Conservation (phyloP, 2,797 vertebrate genomes). For the Enteromius radiatus region DNA sequence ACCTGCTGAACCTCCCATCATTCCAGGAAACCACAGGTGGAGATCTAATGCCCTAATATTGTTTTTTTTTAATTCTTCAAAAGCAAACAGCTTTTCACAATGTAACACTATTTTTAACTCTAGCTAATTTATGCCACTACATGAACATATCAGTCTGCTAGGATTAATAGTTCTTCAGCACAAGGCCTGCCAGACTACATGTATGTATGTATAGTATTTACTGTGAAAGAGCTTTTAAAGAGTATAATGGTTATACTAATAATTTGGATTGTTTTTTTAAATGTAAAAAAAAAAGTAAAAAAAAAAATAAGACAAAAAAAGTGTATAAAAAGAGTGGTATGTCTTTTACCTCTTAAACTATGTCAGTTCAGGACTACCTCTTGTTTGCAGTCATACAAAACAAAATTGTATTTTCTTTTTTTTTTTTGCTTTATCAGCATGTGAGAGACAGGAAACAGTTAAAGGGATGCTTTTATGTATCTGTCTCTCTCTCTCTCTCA, state of each 20-base stretch:
- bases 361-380: neutral
- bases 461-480: neutral
- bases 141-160: neutral
- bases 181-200: neutral
- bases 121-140: neutral
- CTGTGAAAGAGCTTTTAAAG: neutral
- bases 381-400: slow-evolving; percentile 6
- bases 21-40: neutral
- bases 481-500: neutral
- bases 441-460: slow-evolving; percentile 2
- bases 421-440: slow-evolving; percentile 5
- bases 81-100: neutral
- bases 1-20: slow-evolving; percentile 26
- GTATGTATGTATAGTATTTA: neutral
- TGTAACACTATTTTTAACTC: neutral
- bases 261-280: neutral
- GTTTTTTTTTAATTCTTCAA: slow-evolving; percentile 13
- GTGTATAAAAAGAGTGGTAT: neutral
- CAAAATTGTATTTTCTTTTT: neutral
- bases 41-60: neutral
- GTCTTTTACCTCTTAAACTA: neutral
- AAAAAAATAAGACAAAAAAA: neutral
- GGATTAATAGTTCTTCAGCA: neutral
- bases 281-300: no score
- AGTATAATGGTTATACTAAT: neutral